These are phyloP conservation scores for Procambarus clarkii DNA, from an alignment of 1,140 invertebrate species.

Conservation along the genomic window DNA sequence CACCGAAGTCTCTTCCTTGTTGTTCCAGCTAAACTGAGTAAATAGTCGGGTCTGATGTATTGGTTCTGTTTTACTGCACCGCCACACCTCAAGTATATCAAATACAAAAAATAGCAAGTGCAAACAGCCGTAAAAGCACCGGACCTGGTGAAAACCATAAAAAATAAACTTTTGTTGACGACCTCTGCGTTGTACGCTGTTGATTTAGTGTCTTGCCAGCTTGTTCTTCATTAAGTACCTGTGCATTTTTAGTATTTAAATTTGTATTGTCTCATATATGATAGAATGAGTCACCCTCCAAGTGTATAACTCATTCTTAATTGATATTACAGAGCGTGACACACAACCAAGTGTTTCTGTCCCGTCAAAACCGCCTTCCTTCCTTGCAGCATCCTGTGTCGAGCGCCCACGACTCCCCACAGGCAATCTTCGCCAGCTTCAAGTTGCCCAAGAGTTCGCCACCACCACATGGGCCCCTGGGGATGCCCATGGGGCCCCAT, in stretches of 20 bases:
- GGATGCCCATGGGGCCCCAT: slow-evolving; percentile 61
- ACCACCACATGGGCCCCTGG: slow-evolving; percentile 46
- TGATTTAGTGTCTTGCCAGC: too few species aligned
- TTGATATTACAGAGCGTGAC: too few species aligned
- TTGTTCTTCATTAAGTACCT: too few species aligned
- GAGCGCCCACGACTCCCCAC: slow-evolving; percentile 78
- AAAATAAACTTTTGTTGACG: too few species aligned
- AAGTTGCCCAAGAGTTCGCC: slow-evolving; percentile 85
- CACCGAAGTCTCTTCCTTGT: background rate
- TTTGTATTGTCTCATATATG: too few species aligned
- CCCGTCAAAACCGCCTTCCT: background rate
- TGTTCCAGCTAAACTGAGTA: background rate
- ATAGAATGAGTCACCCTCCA: too few species aligned
- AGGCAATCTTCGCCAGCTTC: slow-evolving; percentile 95
- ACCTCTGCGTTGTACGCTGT: too few species aligned
- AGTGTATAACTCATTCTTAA: too few species aligned
- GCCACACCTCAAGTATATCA: background rate
- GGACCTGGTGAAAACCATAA: too few species aligned
- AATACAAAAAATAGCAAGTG: background rate
- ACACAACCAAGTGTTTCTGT: background rate
- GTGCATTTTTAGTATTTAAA: too few species aligned
- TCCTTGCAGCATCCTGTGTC: slow-evolving; percentile 67
- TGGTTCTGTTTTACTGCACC: background rate
- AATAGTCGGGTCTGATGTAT: background rate
- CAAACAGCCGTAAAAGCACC: background rate